Conservation (phyloP, 2,113 vertebrate species). For the Oreochromis tanganicae region DNA sequence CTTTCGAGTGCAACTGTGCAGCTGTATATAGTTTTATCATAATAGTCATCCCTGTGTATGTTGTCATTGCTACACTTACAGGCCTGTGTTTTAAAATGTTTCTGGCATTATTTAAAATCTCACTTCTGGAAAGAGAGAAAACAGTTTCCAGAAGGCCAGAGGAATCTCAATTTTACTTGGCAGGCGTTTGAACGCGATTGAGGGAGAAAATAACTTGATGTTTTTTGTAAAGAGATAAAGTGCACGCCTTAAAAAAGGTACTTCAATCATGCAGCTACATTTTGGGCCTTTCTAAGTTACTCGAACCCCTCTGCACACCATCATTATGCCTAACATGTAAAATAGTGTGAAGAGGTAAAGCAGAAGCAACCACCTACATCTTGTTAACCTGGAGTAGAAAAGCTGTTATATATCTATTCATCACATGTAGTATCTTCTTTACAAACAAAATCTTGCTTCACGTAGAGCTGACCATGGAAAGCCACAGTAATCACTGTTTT, state of each 20-base stretch:
- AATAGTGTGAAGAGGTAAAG: not conserved
- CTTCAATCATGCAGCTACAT: not conserved
- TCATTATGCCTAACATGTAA: not conserved
- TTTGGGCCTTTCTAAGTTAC: not conserved
- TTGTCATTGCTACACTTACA: not conserved
- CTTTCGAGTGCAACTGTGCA: not conserved
- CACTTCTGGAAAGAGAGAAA: not conserved
- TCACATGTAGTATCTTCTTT: not conserved
- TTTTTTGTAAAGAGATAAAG: not conserved
- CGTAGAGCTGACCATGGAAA: not conserved
- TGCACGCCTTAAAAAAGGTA: not conserved
- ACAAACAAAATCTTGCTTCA: not conserved
- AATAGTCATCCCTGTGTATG: not conserved
- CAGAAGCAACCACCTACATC: not conserved
- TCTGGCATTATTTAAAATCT: not conserved
- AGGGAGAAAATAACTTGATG: accelerated
- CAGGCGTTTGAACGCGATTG: not conserved
- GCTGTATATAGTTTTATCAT: not conserved
- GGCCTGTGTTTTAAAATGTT: not conserved
- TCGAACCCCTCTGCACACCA: accelerated
- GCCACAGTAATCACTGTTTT: not conserved
- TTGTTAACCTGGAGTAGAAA: not conserved
- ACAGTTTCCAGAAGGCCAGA: not conserved
- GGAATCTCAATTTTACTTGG: not conserved
- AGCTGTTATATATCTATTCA: not conserved